Evolutionary conservation across 2,797 vertebrate species (phyloP), one percentile per base, ranked within the genome.

Genomic region (Vultur gryphus): DNA sequence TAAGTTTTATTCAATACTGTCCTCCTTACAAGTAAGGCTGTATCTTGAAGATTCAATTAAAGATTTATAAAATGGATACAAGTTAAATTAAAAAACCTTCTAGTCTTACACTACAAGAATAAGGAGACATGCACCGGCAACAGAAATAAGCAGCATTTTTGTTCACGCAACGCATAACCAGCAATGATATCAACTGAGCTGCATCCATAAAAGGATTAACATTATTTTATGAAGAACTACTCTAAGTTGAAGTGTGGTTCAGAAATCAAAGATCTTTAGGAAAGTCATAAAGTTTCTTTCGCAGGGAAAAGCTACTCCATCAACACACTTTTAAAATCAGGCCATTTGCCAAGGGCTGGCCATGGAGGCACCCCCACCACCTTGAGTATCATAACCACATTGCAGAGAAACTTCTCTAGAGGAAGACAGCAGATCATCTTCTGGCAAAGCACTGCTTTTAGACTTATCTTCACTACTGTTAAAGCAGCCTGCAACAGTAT

Each of bases 231-330:
- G 23, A 83, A 77, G 31, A 95, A 71, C 24, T 64, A 69, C 33
- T 69, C 33, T 10, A 37, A 73, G 37, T 54, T 62, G 46, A 78
- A 72, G 33, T 1, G 9, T 19, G 23, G 26, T 31, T 82, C 75
- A 79, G 13, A 72, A 89, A 64, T 10, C 54, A 79, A 75, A 48
- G 26, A 43, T 8, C 39, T 51, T 78, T 2, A 62, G 29, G 41
- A 43, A 76, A 61, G 31, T 10, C 7, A 5, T 9, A 59, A 82
- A 85, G 51, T 6, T 46, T 46, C 48, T 23, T 33, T 0, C 0
- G 1, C 2, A 77, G 19, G 12, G 13, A 80, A 87, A 83, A 91
- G 25, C 49, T 44, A 23, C 39, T 70, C 28, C 58, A 67, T 24
- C 5, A 2, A 23, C n/a, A 58, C 35, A 23, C 12, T 13, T 58